Conservation (phyloP, 1,140 invertebrate species). For the Teleogryllus occipitalis region DNA sequence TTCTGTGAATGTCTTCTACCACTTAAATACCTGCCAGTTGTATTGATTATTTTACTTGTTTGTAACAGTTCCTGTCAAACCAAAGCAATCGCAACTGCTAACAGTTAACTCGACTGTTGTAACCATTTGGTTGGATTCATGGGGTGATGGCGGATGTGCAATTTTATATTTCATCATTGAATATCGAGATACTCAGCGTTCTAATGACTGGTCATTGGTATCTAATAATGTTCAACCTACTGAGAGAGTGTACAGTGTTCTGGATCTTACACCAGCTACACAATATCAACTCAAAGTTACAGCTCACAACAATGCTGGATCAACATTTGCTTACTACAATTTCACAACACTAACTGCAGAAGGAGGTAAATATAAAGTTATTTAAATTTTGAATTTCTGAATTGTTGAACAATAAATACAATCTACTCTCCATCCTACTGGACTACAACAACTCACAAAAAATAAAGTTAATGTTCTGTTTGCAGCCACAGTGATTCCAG, state of each 20-base stretch:
- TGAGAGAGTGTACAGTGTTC: slow-evolving; percentile 67
- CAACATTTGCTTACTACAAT: slow-evolving; percentile 77
- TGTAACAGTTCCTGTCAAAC: slow-evolving; percentile 61
- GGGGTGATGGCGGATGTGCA: slow-evolving; percentile 83
- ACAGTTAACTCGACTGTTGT: slow-evolving; percentile 82
- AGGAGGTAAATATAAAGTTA: slow-evolving; percentile 44
- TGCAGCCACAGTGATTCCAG: slow-evolving; percentile 42
- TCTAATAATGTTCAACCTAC: slow-evolving; percentile 66
- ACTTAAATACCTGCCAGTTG: too few species aligned
- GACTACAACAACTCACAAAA: not conserved
- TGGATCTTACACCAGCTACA: slow-evolving; percentile 72
- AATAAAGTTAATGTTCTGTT: slow-evolving; percentile 10
- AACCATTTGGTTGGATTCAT: slow-evolving; percentile 77
- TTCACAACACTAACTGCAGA: slow-evolving; percentile 69
- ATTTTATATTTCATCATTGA: slow-evolving; percentile 81
- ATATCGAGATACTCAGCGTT: slow-evolving; percentile 46
- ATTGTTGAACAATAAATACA: not conserved
- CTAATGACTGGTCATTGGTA: slow-evolving; percentile 55
- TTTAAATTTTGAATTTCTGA: not conserved
- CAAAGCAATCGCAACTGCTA: slow-evolving; percentile 72
- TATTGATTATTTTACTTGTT: not conserved
- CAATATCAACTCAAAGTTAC: slow-evolving; percentile 80
- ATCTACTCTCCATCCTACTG: too few species aligned
- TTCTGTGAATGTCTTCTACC: too few species aligned
- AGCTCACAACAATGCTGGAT: slow-evolving; percentile 87